phyloP scores from a whole-genome alignment of 1,140 invertebrate genomes.

The Cyphomyrmex costatus region DNA sequence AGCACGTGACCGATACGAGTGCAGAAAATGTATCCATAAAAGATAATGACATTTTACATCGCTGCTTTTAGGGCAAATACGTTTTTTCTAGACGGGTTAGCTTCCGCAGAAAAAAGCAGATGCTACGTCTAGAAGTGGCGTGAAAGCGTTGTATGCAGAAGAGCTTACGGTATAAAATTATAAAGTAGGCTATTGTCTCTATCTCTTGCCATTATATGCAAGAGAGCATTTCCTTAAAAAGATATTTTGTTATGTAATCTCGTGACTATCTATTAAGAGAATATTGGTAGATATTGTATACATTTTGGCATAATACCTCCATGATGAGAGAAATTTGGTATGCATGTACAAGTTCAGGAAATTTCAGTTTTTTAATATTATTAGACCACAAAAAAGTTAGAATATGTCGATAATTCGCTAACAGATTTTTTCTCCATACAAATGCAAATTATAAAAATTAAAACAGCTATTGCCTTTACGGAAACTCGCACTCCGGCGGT shows the following conservation, averaged over 20 bases:
- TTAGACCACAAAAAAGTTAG: slow-evolving; percentile 1
- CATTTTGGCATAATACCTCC: not conserved
- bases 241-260: slow-evolving; percentile 1
- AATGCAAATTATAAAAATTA: slow-evolving; percentile 54
- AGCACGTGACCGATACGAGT: slow-evolving; percentile 39
- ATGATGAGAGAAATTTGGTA: not conserved
- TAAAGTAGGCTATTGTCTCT: slow-evolving; percentile 14
- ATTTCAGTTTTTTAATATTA: not conserved
- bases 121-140: slow-evolving; percentile 41
- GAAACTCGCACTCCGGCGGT: not conserved
- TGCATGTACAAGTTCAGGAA: not conserved
- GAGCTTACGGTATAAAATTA: slow-evolving; percentile 18
- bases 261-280: slow-evolving; percentile 16
- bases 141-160: slow-evolving; percentile 50
- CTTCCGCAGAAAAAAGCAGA: slow-evolving; percentile 37
- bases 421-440: slow-evolving; percentile 25
- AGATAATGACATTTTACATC: slow-evolving; percentile 59
- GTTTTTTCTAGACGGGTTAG: slow-evolving; percentile 55
- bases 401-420: slow-evolving; percentile 38
- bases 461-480: slow-evolving; percentile 36
- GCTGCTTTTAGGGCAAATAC: slow-evolving; percentile 61
- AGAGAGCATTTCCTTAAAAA: not conserved
- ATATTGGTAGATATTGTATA: not conserved
- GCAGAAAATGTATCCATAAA: slow-evolving; percentile 57
- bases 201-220: slow-evolving; percentile 14